Percentiles rank a stretch among this genome's conserved stretches.
These are phyloP conservation scores for Mesorhabditis spiculigera DNA, from an alignment of 2,888 invertebrate species.

Conservation along the genomic window DNA sequence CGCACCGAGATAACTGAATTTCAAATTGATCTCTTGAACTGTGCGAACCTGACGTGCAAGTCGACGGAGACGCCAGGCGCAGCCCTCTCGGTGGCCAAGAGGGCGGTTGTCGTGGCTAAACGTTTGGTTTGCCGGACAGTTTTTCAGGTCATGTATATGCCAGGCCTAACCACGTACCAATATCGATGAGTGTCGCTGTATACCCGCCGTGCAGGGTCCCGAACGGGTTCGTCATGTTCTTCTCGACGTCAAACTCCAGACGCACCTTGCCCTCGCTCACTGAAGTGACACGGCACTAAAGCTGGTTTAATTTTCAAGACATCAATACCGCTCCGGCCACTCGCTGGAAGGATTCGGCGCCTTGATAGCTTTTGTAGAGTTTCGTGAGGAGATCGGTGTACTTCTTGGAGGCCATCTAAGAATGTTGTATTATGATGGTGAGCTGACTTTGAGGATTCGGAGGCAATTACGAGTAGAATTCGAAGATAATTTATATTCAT, in stretches of 20 bases:
- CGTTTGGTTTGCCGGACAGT: neutral
- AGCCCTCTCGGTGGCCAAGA: conserved; percentile 60
- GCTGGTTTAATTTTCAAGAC: neutral
- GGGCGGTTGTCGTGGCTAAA: conserved; percentile 46
- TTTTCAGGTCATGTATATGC: neutral
- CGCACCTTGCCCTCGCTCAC: conserved; percentile 41
- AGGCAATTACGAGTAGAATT: no score
- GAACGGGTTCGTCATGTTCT: conserved; percentile 40
- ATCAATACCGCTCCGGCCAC: neutral
- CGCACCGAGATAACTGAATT: conserved; percentile 73
- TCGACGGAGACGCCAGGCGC: conserved; percentile 77
- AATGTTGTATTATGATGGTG: no score
- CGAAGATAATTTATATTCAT: no score
- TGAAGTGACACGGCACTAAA: conserved; percentile 1
- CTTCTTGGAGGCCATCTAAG: neutral
- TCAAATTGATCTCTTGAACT: conserved; percentile 2
- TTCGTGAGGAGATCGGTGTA: neutral
- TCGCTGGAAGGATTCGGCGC: neutral
- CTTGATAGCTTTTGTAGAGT: conserved; percentile 1
- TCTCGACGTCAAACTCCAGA: conserved; percentile 47
- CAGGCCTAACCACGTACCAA: conserved; percentile 7
- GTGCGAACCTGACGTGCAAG: conserved; percentile 74
- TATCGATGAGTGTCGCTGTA: conserved; percentile 50
- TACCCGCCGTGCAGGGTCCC: conserved; percentile 50
- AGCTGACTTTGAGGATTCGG: no score